A percentile compares a stretch with the other conserved stretches of the same genome.
phyloP scores from a whole-genome alignment of 2,797 vertebrate genomes.

The Tapirus indicus region DNA sequence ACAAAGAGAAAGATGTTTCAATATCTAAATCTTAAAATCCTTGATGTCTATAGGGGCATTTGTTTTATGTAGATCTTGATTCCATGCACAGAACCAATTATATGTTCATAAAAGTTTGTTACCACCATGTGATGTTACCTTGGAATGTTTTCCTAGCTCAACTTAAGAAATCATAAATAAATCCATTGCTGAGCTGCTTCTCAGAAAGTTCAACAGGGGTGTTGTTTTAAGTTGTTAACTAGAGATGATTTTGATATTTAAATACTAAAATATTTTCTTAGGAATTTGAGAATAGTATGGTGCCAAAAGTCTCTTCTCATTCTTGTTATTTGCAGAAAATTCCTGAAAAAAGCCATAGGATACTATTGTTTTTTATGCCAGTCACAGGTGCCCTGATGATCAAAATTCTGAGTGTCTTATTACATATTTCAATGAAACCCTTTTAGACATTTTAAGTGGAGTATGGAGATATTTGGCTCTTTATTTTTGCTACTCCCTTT shows the following conservation, averaged over 20 bases:
- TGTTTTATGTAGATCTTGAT: background rate
- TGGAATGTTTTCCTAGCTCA: background rate
- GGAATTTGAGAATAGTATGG: background rate
- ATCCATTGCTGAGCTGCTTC: background rate
- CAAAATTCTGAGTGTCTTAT: background rate
- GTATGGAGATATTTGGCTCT: background rate
- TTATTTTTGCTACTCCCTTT: background rate
- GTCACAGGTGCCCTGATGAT: background rate
- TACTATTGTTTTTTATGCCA: background rate
- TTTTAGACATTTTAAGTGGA: background rate
- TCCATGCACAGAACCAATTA: background rate
- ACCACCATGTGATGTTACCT: background rate
- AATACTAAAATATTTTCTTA: background rate
- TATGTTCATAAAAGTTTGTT: background rate
- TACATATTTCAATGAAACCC: background rate
- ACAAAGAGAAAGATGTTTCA: background rate
- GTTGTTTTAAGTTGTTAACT: background rate
- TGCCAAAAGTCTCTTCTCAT: background rate
- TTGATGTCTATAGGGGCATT: background rate
- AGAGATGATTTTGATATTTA: background rate
- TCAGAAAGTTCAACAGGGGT: background rate
- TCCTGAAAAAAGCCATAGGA: background rate
- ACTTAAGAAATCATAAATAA: background rate
- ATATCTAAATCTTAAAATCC: background rate
- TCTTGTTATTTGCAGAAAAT: background rate